phyloP scores from a whole-genome alignment of 1,140 invertebrate species.

The Formica exsecta region DNA sequence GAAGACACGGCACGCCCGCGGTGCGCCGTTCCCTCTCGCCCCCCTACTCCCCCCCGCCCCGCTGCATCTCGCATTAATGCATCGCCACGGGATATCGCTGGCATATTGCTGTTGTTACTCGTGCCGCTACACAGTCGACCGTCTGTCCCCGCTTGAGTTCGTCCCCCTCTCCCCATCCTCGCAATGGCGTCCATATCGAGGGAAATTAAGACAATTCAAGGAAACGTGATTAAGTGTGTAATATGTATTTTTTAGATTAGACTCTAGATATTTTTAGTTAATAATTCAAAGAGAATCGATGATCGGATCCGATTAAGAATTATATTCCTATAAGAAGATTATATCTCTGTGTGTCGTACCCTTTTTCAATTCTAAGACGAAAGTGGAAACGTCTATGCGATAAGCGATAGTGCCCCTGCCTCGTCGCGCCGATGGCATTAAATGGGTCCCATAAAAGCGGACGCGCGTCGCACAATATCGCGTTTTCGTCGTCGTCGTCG shows the following conservation, averaged over 20 bases:
- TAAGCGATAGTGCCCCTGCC: neutral
- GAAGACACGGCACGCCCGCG: constrained; percentile 56
- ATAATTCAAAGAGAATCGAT: neutral
- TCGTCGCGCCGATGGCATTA: constrained; percentile 1
- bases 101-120: constrained; percentile 64
- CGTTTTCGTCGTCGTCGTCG: constrained; percentile 35
- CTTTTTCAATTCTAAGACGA: neutral
- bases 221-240: neutral
- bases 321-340: neutral
- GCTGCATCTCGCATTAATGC: constrained; percentile 54
- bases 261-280: neutral
- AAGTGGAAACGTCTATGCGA: constrained; percentile 20
- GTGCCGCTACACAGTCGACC: constrained; percentile 48
- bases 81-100: constrained; percentile 56
- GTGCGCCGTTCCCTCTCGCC: constrained; percentile 3
- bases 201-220: neutral
- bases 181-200: constrained; percentile 26
- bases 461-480: constrained; percentile 64
- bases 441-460: constrained; percentile 49
- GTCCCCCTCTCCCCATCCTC: neutral
- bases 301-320: neutral
- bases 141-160: neutral
- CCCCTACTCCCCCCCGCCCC: neutral
- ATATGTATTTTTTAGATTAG: neutral
- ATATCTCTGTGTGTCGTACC: neutral